These are phyloP conservation scores for Cynoglossus semilaevis DNA, from an alignment of 2,113 vertebrate species.

Conservation along the genomic window DNA sequence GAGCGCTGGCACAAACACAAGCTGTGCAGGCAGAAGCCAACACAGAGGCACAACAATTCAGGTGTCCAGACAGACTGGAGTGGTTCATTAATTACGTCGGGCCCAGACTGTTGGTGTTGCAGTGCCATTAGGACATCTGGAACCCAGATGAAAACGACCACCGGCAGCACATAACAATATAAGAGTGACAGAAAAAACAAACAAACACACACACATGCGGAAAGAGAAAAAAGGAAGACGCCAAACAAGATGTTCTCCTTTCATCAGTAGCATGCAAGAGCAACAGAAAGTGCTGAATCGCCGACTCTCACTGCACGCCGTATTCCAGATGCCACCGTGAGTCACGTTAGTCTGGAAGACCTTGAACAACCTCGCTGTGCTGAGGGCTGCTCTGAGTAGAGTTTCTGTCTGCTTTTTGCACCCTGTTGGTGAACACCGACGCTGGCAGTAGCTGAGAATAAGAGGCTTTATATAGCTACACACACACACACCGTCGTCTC, in stretches of 20 bases:
- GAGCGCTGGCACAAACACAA: slow-evolving; percentile 1
- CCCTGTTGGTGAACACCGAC: slow-evolving; percentile 49
- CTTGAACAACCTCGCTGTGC: slow-evolving; percentile 38
- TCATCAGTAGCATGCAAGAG: slow-evolving; percentile 27
- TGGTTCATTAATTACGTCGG: neutral
- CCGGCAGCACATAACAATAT: too few relatives aligned
- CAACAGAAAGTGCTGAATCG: slow-evolving; percentile 23
- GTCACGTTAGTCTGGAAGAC: slow-evolving; percentile 13
- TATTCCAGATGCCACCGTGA: slow-evolving; percentile 39
- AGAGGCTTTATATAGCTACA: slow-evolving; percentile 1
- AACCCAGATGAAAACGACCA: too few relatives aligned
- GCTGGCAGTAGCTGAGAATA: slow-evolving; percentile 27
- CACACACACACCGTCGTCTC: slow-evolving; percentile 3
- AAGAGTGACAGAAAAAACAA: too few relatives aligned
- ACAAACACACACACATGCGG: too few relatives aligned
- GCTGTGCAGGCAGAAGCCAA: too few relatives aligned
- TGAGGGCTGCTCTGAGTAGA: slow-evolving; percentile 44
- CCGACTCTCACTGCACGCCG: slow-evolving; percentile 23
- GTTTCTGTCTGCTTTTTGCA: slow-evolving; percentile 36
- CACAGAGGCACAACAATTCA: too few relatives aligned
- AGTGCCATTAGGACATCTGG: too few relatives aligned
- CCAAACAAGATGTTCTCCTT: slow-evolving; percentile 39
- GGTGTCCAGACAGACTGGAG: neutral
- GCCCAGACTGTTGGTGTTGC: too few relatives aligned
- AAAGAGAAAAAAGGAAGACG: too few relatives aligned